phyloP scores from a whole-genome alignment of 1,140 invertebrate species.

The Tachypleus tridentatus region DNA sequence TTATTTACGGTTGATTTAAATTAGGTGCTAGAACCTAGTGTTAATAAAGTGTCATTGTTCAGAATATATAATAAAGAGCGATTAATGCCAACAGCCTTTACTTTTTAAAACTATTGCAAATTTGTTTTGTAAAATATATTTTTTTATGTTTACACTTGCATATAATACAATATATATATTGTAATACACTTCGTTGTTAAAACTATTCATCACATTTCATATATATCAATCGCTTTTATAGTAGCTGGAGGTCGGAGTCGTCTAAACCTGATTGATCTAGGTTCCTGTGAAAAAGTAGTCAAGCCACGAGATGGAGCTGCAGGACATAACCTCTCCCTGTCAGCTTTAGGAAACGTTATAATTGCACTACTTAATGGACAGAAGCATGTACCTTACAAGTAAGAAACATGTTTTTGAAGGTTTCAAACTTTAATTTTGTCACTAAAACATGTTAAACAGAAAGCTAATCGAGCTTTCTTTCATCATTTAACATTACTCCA shows the following conservation, averaged over 20 bases:
- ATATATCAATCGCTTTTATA: slow-evolving; percentile 37
- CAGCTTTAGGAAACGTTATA: slow-evolving; percentile 86
- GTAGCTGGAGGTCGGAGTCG: slow-evolving; percentile 85
- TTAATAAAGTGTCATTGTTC: background rate
- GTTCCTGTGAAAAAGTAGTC: slow-evolving; percentile 54
- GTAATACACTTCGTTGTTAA: background rate
- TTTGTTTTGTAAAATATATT: background rate
- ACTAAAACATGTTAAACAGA: too few species aligned
- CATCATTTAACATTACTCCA: too few species aligned
- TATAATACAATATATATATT: background rate
- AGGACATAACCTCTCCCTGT: slow-evolving; percentile 54
- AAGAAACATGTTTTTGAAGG: slow-evolving; percentile 6
- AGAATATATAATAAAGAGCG: background rate
- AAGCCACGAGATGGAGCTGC: slow-evolving; percentile 57
- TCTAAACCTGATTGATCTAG: slow-evolving; percentile 84
- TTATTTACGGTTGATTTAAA: too few species aligned
- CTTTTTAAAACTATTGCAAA: background rate
- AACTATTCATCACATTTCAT: background rate
- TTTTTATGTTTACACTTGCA: background rate
- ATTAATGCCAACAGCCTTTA: background rate
- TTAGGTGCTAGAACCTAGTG: too few species aligned
- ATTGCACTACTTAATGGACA: slow-evolving; percentile 91
- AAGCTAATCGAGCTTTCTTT: too few species aligned
- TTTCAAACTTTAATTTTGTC: too few species aligned
- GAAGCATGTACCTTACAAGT: slow-evolving; percentile 75